Percentiles rank a stretch among this genome's conserved stretches.
Evolutionary conservation across 1,140 invertebrate genomes (phyloP).

Genomic region (Drosophila seguyi): DNA sequence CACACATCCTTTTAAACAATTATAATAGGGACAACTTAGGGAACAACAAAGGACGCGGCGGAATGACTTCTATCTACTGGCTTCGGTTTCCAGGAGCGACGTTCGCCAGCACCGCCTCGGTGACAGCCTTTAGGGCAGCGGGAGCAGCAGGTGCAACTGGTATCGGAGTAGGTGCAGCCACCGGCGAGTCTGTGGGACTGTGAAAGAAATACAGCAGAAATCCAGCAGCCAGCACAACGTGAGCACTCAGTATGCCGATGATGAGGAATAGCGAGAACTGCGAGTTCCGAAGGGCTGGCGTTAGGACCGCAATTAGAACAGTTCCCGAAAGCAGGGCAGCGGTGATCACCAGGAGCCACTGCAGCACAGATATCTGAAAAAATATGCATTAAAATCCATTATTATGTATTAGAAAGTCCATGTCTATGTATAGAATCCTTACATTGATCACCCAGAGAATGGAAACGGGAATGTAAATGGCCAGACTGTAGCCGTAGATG

Average conservation of each 20-base stretch:
- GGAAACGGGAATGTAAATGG: slow-evolving; percentile 97
- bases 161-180: not conserved
- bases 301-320: slow-evolving; percentile 92
- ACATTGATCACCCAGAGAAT: slow-evolving; percentile 94
- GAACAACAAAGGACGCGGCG: slow-evolving; percentile 30
- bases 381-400: not conserved
- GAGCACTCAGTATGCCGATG: slow-evolving; percentile 90
- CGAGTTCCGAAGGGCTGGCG: slow-evolving; percentile 90
- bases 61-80: slow-evolving; percentile 44
- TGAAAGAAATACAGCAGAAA: slow-evolving; percentile 93
- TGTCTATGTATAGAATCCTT: slow-evolving; percentile 1
- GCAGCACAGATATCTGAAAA: slow-evolving; percentile 91
- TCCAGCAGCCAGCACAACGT: slow-evolving; percentile 92
- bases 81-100: slow-evolving; percentile 42
- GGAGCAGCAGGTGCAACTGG: not conserved
- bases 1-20: not conserved
- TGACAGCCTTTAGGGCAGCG: slow-evolving; percentile 31
- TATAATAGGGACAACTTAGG: slow-evolving; percentile 35
- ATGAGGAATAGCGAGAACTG: slow-evolving; percentile 89
- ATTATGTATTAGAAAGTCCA: not conserved
- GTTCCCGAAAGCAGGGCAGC: slow-evolving; percentile 93
- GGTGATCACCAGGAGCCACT: slow-evolving; percentile 94
- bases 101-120: slow-evolving; percentile 9
- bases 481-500: slow-evolving; percentile 97
- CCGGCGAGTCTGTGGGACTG: slow-evolving; percentile 32